phyloP scores from a whole-genome alignment of 2,113 vertebrate genomes.

The Mola mola region DNA sequence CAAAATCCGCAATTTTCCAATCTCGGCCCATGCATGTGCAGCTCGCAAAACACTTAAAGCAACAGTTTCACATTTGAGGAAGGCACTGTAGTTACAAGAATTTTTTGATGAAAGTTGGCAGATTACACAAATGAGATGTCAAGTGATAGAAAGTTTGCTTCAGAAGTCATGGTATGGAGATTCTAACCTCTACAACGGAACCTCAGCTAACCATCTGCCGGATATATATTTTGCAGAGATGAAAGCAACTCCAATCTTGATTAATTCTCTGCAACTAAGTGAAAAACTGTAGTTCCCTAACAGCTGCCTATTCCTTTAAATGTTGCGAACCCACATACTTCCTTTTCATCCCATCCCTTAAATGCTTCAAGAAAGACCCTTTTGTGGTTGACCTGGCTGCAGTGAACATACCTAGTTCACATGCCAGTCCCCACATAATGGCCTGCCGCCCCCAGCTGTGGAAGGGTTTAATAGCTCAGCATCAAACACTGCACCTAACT shows the following conservation, averaged over 20 bases:
- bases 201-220: no score
- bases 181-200: no score
- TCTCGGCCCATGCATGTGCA: background rate
- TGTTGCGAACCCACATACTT: constrained; percentile 23
- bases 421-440: constrained; percentile 39
- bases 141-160: no score
- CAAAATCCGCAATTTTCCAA: background rate
- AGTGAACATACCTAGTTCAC: constrained; percentile 39
- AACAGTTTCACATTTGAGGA: background rate
- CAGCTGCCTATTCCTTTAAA: constrained; percentile 12
- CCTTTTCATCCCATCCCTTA: constrained; percentile 28
- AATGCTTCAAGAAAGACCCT: constrained; percentile 67
- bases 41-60: constrained; percentile 12
- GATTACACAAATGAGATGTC: no score
- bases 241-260: no score
- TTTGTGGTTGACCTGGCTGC: constrained; percentile 65
- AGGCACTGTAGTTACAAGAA: no score
- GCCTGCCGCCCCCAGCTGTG: constrained; percentile 58
- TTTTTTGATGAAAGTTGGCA: no score
- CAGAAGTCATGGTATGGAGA: no score
- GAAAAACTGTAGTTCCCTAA: background rate
- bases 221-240: no score
- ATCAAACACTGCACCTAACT: constrained; percentile 8
- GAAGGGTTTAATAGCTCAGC: constrained; percentile 49
- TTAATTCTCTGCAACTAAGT: background rate